Evolutionary conservation across 2,888 invertebrate genomes (phyloP), one percentile per base, ranked within the genome.

Genomic region (Eristalinus aeneus): DNA sequence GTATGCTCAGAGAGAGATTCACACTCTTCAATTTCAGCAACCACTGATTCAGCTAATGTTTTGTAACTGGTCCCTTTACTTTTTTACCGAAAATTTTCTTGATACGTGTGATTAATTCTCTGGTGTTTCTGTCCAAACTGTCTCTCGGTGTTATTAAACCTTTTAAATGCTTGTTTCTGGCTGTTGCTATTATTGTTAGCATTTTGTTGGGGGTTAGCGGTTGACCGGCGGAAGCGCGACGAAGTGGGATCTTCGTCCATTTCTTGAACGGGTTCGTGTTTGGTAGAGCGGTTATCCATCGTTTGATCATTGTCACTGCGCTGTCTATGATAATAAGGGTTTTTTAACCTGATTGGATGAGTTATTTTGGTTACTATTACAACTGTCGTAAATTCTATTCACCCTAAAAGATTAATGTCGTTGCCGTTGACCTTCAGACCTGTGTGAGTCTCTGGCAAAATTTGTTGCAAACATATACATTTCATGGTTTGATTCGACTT

Each of bases 21-120:
- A 34, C 68, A 65, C 5, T 36, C 58, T 46, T 79, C 73, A 16
- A 34, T 36, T 54, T 76, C 65, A 36, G n/a, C n/a, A n/a, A n/a
- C n/a, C n/a, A n/a, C n/a, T n/a, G n/a, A n/a, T n/a, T n/a, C n/a
- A n/a, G 27, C 64, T 39, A 34, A 56, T 34, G 39, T 27, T 23
- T 34, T 58, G 54, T 67, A 60, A 39, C n/a, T 39, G 39, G 12
- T 39, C 34, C 65, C 36, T 36, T 27, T 63, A 23, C 53, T 54
- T n/a, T 68, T 54, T 32, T 46, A 32, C 39, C 39, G 39, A 12
- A 53, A 20, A 67, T 68, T 68, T 16, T 78, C 53, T 34, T 88
- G 63, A 9, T 2, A 16, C 31, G 74, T 31, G 53, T 77, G 58
- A 61, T 87, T 87, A 16, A 88, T 39, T 78, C 81, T 82, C 64